phyloP scores from a whole-genome alignment of 2,113 vertebrate genomes.

The Laterallus jamaicensis region DNA sequence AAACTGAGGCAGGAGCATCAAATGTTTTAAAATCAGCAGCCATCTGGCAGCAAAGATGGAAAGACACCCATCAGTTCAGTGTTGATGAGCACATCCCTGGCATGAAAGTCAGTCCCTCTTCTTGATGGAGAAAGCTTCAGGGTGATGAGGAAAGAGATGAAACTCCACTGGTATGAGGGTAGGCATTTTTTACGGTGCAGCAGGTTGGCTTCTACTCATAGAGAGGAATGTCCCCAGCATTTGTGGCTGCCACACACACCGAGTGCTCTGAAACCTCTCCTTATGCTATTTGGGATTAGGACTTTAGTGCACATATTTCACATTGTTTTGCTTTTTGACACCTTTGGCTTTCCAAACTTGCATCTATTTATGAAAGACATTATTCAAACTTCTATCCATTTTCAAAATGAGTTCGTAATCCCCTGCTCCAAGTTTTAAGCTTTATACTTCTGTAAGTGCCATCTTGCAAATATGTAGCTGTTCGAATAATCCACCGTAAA shows the following conservation, averaged over 20 bases:
- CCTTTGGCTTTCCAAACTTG: neutral
- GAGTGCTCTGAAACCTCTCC: neutral
- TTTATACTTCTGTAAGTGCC: neutral
- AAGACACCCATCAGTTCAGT: neutral
- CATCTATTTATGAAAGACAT: neutral
- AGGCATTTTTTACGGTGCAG: neutral
- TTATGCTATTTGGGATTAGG: neutral
- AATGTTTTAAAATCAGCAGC: neutral
- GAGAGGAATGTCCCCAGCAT: neutral
- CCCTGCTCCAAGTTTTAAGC: neutral
- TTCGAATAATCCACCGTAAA: neutral
- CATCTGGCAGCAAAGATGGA: neutral
- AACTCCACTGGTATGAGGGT: accelerated
- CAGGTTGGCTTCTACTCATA: neutral
- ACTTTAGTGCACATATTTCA: neutral
- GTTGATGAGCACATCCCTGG: neutral
- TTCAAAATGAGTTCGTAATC: neutral
- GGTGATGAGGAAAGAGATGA: neutral
- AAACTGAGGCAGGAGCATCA: constrained; percentile 15
- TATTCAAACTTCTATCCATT: neutral
- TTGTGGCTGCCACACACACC: neutral
- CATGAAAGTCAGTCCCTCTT: neutral
- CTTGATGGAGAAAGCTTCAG: accelerated
- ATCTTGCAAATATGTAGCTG: neutral
- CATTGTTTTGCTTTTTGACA: neutral